Percentiles rank a stretch among this genome's conserved stretches.
Evolutionary conservation across 2,888 invertebrate genomes (phyloP).

Genomic region (Chirona hameri): DNA sequence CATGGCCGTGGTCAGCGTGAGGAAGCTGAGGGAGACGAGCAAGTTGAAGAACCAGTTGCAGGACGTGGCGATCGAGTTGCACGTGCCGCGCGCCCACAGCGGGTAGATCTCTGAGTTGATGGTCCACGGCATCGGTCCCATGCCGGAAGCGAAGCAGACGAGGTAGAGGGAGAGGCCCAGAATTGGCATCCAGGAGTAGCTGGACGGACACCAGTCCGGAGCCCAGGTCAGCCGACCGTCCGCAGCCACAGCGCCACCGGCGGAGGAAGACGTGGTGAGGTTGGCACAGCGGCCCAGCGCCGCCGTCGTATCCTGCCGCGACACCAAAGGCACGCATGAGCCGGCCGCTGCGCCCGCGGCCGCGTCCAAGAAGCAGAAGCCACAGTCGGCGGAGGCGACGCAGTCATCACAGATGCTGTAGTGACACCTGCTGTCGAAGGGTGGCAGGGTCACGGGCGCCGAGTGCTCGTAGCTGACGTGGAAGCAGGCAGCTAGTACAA

Average conservation of each 20-base stretch:
- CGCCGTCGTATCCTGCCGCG: background rate
- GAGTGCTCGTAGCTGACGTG: constrained; percentile 49
- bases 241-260: too few relatives aligned
- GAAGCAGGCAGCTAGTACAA: constrained; percentile 49
- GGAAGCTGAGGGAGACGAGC: constrained; percentile 53
- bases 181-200: constrained; percentile 49
- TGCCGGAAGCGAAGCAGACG: constrained; percentile 53
- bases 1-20: constrained; percentile 49
- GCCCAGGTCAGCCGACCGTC: constrained; percentile 36
- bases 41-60: constrained; percentile 55
- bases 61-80: constrained; percentile 50
- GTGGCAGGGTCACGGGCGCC: constrained; percentile 41
- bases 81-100: constrained; percentile 53
- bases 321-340: background rate
- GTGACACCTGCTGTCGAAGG: constrained; percentile 51
- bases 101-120: constrained; percentile 56
- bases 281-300: background rate
- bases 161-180: constrained; percentile 50
- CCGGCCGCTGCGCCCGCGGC: background rate
- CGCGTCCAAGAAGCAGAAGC: constrained; percentile 44
- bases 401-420: constrained; percentile 42
- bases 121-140: constrained; percentile 57
- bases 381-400: constrained; percentile 41
- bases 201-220: constrained; percentile 47
- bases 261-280: too few relatives aligned